Evolutionary conservation across 2,797 vertebrate genomes (phyloP).

Genomic region (Notolabrus celidotus): DNA sequence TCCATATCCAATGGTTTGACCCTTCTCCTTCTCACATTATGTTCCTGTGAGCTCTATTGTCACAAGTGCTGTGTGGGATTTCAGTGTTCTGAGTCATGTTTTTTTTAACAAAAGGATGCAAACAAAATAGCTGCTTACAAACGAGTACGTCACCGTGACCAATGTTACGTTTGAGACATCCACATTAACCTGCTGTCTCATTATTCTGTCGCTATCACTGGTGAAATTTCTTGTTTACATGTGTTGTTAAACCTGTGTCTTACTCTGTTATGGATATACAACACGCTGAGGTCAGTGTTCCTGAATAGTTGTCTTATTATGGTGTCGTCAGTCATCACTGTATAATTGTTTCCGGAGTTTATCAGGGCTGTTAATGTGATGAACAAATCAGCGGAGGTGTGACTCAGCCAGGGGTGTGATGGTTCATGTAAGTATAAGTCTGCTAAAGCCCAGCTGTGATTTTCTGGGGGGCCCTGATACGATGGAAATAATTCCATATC

Average conservation of each 20-base stretch:
- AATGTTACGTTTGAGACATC: constrained; percentile 30
- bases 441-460: constrained; percentile 22
- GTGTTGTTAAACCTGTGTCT: constrained; percentile 67
- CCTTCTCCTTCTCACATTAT: constrained; percentile 41
- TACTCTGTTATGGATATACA: constrained; percentile 60
- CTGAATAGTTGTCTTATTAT: constrained; percentile 70
- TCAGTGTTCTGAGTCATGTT: constrained; percentile 56
- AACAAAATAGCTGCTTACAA: constrained; percentile 59
- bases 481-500: constrained; percentile 65
- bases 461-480: constrained; percentile 28
- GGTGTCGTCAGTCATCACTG: constrained; percentile 77
- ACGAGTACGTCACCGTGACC: constrained; percentile 44
- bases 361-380: constrained; percentile 51
- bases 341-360: constrained; percentile 72
- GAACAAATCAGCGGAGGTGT: constrained; percentile 27
- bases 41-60: constrained; percentile 58
- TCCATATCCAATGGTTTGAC: constrained; percentile 39
- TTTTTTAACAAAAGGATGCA: constrained; percentile 50
- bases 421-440: constrained; percentile 15
- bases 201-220: constrained; percentile 55
- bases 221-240: constrained; percentile 60
- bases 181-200: constrained; percentile 41
- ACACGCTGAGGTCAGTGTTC: constrained; percentile 65
- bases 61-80: constrained; percentile 58
- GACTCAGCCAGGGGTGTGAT: constrained; percentile 30